Percentiles rank a stretch among this genome's conserved stretches.
These are phyloP conservation scores for Phortica magna DNA, from an alignment of 2,888 invertebrate species.

Conservation along the genomic window DNA sequence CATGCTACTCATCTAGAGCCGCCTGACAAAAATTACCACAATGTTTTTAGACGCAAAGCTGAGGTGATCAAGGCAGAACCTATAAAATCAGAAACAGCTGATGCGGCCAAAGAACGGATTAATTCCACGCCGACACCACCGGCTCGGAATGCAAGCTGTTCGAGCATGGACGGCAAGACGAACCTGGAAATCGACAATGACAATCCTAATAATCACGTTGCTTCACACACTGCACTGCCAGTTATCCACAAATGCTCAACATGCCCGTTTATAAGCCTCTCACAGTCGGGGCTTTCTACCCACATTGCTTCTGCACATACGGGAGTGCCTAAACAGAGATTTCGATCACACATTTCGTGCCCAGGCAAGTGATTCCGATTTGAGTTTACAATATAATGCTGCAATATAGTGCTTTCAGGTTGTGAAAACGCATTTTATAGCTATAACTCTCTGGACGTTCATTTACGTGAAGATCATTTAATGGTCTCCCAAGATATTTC, in stretches of 20 bases:
- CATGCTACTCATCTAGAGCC: conserved; percentile 74
- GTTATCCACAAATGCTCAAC: conserved; percentile 65
- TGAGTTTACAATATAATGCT: not conserved
- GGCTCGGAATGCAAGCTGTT: conserved; percentile 43
- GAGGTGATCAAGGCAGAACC: conserved; percentile 77
- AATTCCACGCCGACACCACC: conserved; percentile 74
- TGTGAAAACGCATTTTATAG: conserved; percentile 83
- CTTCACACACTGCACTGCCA: not conserved
- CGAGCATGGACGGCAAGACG: conserved; percentile 47
- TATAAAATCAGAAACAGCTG: conserved; percentile 75
- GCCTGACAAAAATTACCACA: conserved; percentile 69
- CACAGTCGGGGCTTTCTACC: conserved; percentile 51
- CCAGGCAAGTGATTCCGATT: conserved; percentile 77
- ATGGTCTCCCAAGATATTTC: conserved; percentile 77
- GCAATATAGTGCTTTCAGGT: conserved; percentile 65
- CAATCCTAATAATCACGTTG: not conserved
- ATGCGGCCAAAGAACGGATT: conserved; percentile 66
- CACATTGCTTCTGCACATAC: conserved; percentile 53
- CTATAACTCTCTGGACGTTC: conserved; percentile 82
- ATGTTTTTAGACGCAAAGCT: conserved; percentile 69
- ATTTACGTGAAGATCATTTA: conserved; percentile 84
- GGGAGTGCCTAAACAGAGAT: conserved; percentile 56
- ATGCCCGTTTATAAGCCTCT: conserved; percentile 73
- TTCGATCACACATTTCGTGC: conserved; percentile 80
- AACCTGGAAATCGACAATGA: not conserved